Conservation (phyloP, 2,797 vertebrate species). For the Pseudochirops corinnae region DNA sequence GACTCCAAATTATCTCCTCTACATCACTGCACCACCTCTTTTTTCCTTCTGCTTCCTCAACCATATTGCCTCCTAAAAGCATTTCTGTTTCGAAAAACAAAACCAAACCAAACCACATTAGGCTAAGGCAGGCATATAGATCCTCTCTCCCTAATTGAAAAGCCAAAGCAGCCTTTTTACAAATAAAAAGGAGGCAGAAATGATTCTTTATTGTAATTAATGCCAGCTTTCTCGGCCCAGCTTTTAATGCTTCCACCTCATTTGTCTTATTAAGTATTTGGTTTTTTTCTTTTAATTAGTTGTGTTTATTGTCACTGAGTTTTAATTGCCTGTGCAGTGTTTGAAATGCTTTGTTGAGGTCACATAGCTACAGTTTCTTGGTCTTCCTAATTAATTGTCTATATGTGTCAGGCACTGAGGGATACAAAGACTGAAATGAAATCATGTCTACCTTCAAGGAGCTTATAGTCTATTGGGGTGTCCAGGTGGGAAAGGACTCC, state of each 20-base stretch:
- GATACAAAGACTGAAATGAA: background rate
- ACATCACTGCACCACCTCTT: background rate
- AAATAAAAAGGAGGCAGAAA: slow-evolving; percentile 40
- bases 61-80: background rate
- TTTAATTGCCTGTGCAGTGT: slow-evolving; percentile 64
- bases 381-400: background rate
- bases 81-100: background rate
- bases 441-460: background rate
- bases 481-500: background rate
- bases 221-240: slow-evolving; percentile 52
- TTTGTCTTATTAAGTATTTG: slow-evolving; percentile 79
- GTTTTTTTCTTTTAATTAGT: slow-evolving; percentile 78
- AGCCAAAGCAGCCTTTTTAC: background rate
- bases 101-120: background rate
- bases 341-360: slow-evolving; percentile 20
- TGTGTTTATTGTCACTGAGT: slow-evolving; percentile 64
- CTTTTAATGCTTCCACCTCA: slow-evolving; percentile 61
- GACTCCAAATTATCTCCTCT: background rate
- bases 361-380: slow-evolving; percentile 9
- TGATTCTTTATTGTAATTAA: slow-evolving; percentile 72
- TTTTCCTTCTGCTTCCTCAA: background rate
- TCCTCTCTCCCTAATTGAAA: background rate
- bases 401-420: background rate
- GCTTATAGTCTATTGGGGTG: background rate
- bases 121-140: background rate